Evolutionary conservation across 2,797 vertebrate genomes (phyloP), one percentile per base, ranked within the genome.

Genomic region (Tenualosa thibaudeaui): DNA sequence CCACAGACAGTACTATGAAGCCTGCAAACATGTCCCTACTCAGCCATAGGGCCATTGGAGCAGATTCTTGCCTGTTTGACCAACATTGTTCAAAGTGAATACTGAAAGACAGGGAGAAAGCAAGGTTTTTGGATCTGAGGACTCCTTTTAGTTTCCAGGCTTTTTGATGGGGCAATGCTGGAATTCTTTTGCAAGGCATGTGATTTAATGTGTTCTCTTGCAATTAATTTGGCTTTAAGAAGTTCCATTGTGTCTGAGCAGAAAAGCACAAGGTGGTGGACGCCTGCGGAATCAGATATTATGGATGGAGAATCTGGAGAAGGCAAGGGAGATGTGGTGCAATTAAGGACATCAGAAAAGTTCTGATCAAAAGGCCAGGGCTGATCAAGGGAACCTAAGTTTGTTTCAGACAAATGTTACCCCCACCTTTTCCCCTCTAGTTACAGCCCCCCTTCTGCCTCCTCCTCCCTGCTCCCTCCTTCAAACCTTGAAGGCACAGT

Each of bases 321-420:
- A 81, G 53, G 84, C 84, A 40, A 75, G 82, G 40, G 58, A 81
- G 31, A 86, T 86, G 87, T 31, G 26, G 19, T 81, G 58, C 86
- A 87, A 87, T 91, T 87, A 87, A 89, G 87, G 86, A 87, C 91
- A 89, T 91, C 90, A 88, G 90, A 89, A 89, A 90, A 89, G 86
- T 89, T 89, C 81, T 91, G 88, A 93, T 92, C 89, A 92, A 92
- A 91, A 92, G 91, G 88, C 89, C 78, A 51, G 86, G 82, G 86
- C 15, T 83, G 88, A 93, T 93, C 91, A 92, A 93, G 90, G 89
- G 89, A 87, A 88, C 82, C 90, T 87, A 92, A 92, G 90, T 92
- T 91, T 91, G 87, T 89, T 91, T 93, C 90, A 91, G 92, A 92
- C 90, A 91, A 93, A 91, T 89, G 86, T 81, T 88, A 82, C 86